Evolutionary conservation across 2,113 vertebrate genomes (phyloP).

Genomic region (Callocephalon fimbriatum): DNA sequence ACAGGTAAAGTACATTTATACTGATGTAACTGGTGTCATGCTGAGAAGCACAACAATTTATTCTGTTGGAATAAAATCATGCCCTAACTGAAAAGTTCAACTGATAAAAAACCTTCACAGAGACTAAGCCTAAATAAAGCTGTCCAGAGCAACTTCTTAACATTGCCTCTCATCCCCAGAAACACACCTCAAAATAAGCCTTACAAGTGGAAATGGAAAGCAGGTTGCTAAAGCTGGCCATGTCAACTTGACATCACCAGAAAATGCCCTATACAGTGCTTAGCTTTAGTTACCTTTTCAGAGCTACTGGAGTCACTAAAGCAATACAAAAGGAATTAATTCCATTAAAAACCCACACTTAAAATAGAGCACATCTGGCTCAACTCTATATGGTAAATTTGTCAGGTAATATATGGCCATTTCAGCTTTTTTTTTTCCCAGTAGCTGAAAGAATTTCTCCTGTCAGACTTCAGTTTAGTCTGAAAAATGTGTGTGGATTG

Average conservation of each 20-base stretch:
- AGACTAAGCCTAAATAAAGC: not conserved
- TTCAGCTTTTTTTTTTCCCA: not conserved
- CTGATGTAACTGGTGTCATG: not conserved
- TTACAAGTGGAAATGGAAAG: not conserved
- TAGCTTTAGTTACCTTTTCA: not conserved
- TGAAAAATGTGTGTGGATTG: not conserved
- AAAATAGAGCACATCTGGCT: not conserved
- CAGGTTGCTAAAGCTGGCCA: not conserved
- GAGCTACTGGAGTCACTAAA: not conserved
- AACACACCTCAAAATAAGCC: not conserved
- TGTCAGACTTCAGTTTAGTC: not conserved
- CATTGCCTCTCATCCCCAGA: not conserved
- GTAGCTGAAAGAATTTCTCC: not conserved
- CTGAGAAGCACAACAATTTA: not conserved
- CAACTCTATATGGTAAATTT: not conserved
- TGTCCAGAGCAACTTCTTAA: not conserved
- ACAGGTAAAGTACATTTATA: not conserved
- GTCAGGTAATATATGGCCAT: not conserved
- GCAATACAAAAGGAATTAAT: not conserved
- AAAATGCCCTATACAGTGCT: not conserved
- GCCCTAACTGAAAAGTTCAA: not conserved
- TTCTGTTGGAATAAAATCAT: not conserved
- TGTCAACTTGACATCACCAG: not conserved
- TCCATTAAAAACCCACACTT: not conserved
- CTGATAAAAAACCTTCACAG: not conserved